A percentile compares a stretch with the other conserved stretches of the same genome.
phyloP scores from a whole-genome alignment of 2,797 vertebrate species.

The Anguilla marmorata region DNA sequence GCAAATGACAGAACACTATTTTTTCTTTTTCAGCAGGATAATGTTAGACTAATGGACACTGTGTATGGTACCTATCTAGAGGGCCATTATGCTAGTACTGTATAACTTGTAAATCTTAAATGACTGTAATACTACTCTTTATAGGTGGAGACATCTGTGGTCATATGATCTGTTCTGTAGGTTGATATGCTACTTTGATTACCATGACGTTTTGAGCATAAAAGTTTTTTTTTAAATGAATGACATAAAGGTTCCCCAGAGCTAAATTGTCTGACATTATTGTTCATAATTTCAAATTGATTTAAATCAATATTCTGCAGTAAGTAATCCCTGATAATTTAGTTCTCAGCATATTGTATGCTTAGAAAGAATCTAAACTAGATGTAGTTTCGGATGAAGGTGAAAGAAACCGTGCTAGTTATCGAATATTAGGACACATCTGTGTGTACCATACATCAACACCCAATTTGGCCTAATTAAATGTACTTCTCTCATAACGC shows the following conservation, averaged over 20 bases:
- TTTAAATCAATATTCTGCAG: constrained; percentile 63
- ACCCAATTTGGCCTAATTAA: constrained; percentile 73
- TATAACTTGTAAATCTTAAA: not conserved
- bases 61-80: not conserved
- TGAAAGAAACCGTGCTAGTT: constrained; percentile 52
- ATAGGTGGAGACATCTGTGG: not conserved
- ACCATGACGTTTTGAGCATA: not conserved
- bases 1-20: not conserved
- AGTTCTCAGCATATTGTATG: constrained; percentile 62
- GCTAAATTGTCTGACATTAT: constrained; percentile 91
- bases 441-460: constrained; percentile 65
- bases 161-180: not conserved
- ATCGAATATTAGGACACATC: constrained; percentile 71
- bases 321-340: constrained; percentile 67
- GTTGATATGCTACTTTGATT: not conserved
- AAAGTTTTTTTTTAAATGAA: not conserved
- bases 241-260: constrained; percentile 77
- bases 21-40: not conserved
- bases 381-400: constrained; percentile 38
- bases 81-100: not conserved
- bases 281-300: constrained; percentile 85
- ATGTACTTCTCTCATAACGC: constrained; percentile 56
- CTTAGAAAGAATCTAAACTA: constrained; percentile 53
- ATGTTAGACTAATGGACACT: not conserved
- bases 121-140: not conserved